Evolutionary conservation across 2,888 invertebrate genomes (phyloP).

Genomic region (Mellilla xanthometata): DNA sequence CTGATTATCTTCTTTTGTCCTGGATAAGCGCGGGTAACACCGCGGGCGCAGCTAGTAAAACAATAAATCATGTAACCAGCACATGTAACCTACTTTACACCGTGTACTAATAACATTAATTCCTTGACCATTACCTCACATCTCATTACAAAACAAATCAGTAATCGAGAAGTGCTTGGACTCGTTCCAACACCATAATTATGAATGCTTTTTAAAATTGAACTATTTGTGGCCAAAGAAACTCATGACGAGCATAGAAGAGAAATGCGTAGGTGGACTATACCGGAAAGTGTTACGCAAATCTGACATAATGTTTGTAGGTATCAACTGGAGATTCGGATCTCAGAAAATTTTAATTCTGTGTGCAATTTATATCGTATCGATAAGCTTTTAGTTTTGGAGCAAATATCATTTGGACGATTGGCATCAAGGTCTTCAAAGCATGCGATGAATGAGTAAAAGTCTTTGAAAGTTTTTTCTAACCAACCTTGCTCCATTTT

Average conservation of each 20-base stretch:
- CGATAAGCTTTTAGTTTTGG: no score
- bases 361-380: no score
- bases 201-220: conserved; percentile 45
- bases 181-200: conserved; percentile 45
- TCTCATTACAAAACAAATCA: conserved; percentile 32
- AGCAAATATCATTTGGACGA: no score
- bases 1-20: no score
- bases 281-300: conserved; percentile 31
- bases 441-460: no score
- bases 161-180: conserved; percentile 45
- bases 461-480: no score
- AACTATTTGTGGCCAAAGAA: conserved; percentile 49
- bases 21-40: no score
- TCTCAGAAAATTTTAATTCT: no score
- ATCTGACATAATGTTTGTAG: conserved; percentile 20
- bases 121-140: conserved; percentile 21
- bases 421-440: no score
- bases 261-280: conserved; percentile 25
- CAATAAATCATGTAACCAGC: no score
- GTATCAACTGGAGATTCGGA: not conserved
- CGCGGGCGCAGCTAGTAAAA: no score
- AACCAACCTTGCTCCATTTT: no score
- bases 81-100: not conserved
- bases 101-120: conserved; percentile 3
- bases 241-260: conserved; percentile 31